Base-by-base conservation (phyloP, 53 echinoderm and acorn worm species). In the Stichopus horrens region DNA sequence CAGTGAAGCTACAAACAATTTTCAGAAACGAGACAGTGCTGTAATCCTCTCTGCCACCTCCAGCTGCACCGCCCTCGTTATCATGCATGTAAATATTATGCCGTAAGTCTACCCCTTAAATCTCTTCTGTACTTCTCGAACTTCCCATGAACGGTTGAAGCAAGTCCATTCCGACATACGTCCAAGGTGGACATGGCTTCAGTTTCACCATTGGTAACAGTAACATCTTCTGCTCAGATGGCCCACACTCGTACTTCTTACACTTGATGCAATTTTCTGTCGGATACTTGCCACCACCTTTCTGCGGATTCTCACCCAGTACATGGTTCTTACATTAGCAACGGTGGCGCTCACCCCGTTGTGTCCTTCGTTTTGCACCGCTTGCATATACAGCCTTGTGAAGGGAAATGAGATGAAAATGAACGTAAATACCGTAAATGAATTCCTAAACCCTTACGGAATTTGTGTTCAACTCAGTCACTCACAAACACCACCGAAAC, bases 171-270 rank as follows among this genome's bases (percentile, higher is more conserved):
- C 90, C 88, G 1, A 92, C 55, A 23, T 86, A 92, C 18, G 56
- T 79, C 89, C 79, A 92, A 14, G 92, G 92, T 85, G 92, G 92
- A 16, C 77, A 92, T 75, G 92, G 89, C 78, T 89, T 89, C 4
- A 91, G 77, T 52, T 89, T 23, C 23, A 83, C 21, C 7, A 59
- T 51, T 10, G 83, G 83, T 5, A 83, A 51, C 6, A 60, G 59
- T 83, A 5, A 57, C 83, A 83, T 83, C 51, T 83, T 57, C 52
- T 83, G 83, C 58, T 52, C 83, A 22, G 58, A 20, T 52, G 58
- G 20, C 57, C 14, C 52, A 58, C 16, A 58, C 58, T 84, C 66
- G 52, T 20, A 84, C 23, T 76, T 13, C 51, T 52, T 75, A 76
- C 90, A 76, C 16, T 51, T 60, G 75, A 57, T 21, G 74, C 76